phyloP scores from a whole-genome alignment of 2,113 vertebrate genomes.

The Procavia capensis region DNA sequence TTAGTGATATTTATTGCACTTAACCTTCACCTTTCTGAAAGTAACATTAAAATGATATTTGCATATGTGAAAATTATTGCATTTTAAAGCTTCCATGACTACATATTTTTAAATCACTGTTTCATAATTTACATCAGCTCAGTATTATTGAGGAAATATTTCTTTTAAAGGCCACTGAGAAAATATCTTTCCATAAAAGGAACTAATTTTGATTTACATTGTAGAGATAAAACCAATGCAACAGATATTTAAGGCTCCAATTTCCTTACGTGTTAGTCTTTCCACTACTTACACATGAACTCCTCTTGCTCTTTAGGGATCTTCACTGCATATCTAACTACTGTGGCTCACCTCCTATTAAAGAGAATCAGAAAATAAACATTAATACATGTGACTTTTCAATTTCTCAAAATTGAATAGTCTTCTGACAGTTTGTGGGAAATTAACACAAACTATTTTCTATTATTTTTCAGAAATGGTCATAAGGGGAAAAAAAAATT shows the following conservation, averaged over 20 bases:
- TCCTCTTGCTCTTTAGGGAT: neutral
- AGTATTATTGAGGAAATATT: constrained; percentile 34
- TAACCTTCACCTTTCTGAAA: constrained; percentile 76
- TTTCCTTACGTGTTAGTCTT: neutral
- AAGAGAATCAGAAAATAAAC: neutral
- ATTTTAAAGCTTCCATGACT: neutral
- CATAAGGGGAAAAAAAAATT: neutral
- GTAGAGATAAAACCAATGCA: neutral
- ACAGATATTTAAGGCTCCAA: neutral
- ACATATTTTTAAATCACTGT: constrained; percentile 49
- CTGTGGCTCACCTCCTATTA: neutral
- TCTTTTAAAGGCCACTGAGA: constrained; percentile 16
- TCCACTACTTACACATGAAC: neutral
- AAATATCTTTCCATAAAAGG: neutral
- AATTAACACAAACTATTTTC: neutral
- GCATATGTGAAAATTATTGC: constrained; percentile 43
- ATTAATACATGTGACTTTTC: neutral
- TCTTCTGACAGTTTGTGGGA: neutral
- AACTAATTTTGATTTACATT: constrained; percentile 1
- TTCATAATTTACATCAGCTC: constrained; percentile 25
- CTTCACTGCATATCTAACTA: neutral
- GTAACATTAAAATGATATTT: constrained; percentile 57
- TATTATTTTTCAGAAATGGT: neutral
- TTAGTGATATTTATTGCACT: constrained; percentile 74
- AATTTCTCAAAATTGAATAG: neutral